phyloP scores from a whole-genome alignment of 2,113 vertebrate genomes.

The Epinephelus fuscoguttatus region DNA sequence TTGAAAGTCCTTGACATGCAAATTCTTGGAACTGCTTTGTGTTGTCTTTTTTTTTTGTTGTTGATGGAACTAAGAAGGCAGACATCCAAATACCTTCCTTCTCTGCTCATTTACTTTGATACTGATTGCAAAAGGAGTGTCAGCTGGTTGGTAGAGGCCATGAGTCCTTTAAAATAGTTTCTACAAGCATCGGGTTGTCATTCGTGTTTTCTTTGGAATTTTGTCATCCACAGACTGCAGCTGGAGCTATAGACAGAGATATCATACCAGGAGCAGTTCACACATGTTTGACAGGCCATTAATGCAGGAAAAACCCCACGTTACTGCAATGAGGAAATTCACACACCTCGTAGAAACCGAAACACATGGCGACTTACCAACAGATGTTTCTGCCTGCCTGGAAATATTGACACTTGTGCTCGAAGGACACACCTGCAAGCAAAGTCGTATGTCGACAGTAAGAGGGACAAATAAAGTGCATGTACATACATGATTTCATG shows the following conservation, averaged over 20 bases:
- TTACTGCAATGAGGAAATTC: constrained; percentile 31
- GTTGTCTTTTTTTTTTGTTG: neutral
- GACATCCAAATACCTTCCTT: constrained; percentile 5
- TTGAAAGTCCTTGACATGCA: constrained; percentile 1
- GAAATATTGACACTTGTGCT: constrained; percentile 27
- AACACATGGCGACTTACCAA: neutral
- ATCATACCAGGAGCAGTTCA: constrained; percentile 9
- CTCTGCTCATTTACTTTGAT: neutral
- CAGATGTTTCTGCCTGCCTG: neutral
- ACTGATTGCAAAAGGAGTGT: constrained; percentile 10
- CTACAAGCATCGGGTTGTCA: neutral
- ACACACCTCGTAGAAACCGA: constrained; percentile 15
- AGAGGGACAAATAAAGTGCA: neutral
- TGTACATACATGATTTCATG: neutral
- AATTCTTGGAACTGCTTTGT: neutral
- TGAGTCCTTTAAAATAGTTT: neutral
- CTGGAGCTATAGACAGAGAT: neutral
- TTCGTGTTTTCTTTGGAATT: constrained; percentile 37
- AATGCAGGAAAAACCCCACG: constrained; percentile 42
- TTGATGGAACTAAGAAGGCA: neutral
- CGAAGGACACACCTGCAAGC: neutral
- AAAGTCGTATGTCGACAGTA: neutral
- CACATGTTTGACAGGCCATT: constrained; percentile 44
- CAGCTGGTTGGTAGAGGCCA: neutral
- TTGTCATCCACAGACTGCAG: neutral